Percentiles rank a stretch among this genome's conserved stretches.
These are phyloP conservation scores for Pectinophora gossypiella DNA, from an alignment of 1,140 invertebrate species.

Conservation along the genomic window DNA sequence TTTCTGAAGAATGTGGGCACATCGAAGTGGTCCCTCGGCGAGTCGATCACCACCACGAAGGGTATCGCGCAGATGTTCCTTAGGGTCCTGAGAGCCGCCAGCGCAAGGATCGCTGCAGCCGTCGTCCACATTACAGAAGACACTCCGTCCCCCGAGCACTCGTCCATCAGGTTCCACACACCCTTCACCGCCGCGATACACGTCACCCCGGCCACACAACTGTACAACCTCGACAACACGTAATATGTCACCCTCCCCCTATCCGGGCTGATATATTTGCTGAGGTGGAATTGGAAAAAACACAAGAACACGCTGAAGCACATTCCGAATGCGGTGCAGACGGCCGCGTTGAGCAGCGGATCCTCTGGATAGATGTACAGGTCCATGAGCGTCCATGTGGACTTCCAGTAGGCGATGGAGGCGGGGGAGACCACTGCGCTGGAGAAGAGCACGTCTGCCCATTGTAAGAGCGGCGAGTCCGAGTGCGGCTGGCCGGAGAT, in stretches of 20 bases:
- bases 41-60: not conserved
- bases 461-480: not conserved
- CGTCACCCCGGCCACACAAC: not conserved
- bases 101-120: not conserved
- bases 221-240: not conserved
- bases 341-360: not conserved
- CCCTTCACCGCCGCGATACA: not conserved
- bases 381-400: not conserved
- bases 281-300: not conserved
- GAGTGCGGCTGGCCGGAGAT: not conserved
- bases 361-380: not conserved
- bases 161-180: not conserved
- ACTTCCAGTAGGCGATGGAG: not conserved
- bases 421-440: not conserved
- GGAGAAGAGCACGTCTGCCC: not conserved
- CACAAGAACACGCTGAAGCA: not conserved
- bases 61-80: constrained; percentile 1
- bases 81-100: not conserved
- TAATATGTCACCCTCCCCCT: not conserved
- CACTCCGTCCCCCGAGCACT: not conserved
- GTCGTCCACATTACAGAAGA: not conserved
- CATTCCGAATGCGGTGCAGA: not conserved
- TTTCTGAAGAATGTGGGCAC: constrained; percentile 1
- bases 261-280: not conserved
- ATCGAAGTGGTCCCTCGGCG: not conserved